Base-by-base conservation (phyloP, 2,888 invertebrate genomes). In the Gymnosoma rotundatum region DNA sequence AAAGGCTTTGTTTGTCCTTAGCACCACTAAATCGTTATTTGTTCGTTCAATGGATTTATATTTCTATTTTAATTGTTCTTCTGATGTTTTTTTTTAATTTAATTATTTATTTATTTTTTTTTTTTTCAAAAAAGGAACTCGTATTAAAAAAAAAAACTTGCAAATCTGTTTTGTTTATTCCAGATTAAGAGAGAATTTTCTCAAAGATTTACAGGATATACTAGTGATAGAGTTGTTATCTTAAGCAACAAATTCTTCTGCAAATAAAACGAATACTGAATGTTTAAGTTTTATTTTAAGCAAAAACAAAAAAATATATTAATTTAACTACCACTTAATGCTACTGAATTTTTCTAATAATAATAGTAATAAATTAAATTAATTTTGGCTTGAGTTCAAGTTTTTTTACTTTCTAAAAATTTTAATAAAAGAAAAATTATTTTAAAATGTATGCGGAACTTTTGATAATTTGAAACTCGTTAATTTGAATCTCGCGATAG, bases 191-290 rank as follows among this genome's bases (percentile, higher is more conserved):
- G 48, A 48, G 70, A 16, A 56, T 82, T 61, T n/a, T 14, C 60
- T 73, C 8, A 12, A 56, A 54, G 21, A 38, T 61, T 73, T n/a
- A 58, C 4, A 58, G 21, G 50, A 10, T 50, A 18, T 54, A 20
- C 48, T 58, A 21, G 12, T 74, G 12, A 20, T 60, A 10, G 45
- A 38, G 20, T 66, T 54, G 14, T 48, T 72, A 60, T 60, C 73
- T 74, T 54, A 54, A 75, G 70, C 83, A 80, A 80, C 70, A 76
- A 83, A 75, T 79, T 67, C 58, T 66, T 20, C 76, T 76, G 63
- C 1, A 73, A 78, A 48, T 10, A 52, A 32, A 56, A 50, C n/a
- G 50, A 12, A 70, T 32, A 2, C 6, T 32, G 32, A 6, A 0
- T 32, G 36, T 20, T 52, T 36, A 50, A 16, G 12, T 54, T 67